These are phyloP conservation scores for Hypsopygia costalis DNA, from an alignment of 2,888 invertebrate genomes.

Conservation along the genomic window DNA sequence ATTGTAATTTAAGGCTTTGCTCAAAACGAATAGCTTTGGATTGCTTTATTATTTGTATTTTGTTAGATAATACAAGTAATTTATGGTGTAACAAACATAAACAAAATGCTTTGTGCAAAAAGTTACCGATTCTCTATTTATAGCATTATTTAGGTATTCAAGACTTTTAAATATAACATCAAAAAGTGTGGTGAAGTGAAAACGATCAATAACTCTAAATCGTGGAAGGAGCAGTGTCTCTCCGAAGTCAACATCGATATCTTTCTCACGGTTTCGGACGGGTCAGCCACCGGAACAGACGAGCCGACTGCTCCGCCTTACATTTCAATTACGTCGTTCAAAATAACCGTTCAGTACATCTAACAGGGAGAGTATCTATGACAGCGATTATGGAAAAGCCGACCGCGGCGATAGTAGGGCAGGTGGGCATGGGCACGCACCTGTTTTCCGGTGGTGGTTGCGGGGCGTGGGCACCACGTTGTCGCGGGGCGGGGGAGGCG, in stretches of 20 bases:
- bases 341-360: constrained; percentile 27
- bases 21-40: no score
- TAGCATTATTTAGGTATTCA: background rate
- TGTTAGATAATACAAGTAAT: no score
- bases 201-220: background rate
- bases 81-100: background rate
- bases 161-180: background rate
- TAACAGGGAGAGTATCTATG: constrained; percentile 55
- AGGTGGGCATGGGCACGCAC: constrained; percentile 42
- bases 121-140: background rate
- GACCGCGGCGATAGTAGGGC: constrained; percentile 36
- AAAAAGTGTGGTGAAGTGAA: background rate
- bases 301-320: constrained; percentile 3
- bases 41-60: no score
- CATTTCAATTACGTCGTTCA: constrained; percentile 3
- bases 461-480: constrained; percentile 74
- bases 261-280: background rate
- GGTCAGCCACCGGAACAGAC: constrained; percentile 5
- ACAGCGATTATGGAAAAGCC: constrained; percentile 52
- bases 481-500: constrained; percentile 92
- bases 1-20: no score
- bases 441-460: constrained; percentile 71
- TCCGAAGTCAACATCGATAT: background rate
- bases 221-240: background rate
- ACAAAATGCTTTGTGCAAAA: background rate